phyloP scores from a whole-genome alignment of 64 coral and sea anemone species.

The Montipora efflorescens region DNA sequence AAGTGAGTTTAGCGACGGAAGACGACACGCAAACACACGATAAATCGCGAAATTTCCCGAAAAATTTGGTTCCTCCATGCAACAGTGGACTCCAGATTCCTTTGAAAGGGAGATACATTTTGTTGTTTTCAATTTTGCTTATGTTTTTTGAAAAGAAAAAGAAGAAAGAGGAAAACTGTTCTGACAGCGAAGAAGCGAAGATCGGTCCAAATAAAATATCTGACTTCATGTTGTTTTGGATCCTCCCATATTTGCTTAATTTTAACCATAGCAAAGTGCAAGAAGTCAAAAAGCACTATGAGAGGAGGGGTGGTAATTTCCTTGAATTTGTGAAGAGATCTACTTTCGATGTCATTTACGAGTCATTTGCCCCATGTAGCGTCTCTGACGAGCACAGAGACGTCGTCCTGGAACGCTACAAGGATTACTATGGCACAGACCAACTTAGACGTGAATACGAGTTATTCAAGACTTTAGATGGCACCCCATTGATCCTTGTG shows the following conservation, averaged over 20 bases:
- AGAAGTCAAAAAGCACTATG: slow-evolving; percentile 2
- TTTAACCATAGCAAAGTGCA: slow-evolving; percentile 1
- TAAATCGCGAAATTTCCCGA: too few relatives aligned
- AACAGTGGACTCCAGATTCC: slow-evolving; percentile 18
- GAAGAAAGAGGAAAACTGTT: neutral
- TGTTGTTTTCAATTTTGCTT: slow-evolving; percentile 41
- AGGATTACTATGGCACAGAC: slow-evolving; percentile 27
- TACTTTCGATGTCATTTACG: neutral
- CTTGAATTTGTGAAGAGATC: neutral
- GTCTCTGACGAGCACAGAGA: neutral
- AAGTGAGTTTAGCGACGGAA: slow-evolving; percentile 3
- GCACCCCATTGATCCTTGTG: slow-evolving; percentile 9
- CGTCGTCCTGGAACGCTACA: neutral
- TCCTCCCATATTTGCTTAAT: neutral
- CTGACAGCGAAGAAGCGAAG: neutral
- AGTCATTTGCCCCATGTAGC: neutral
- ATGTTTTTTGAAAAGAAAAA: slow-evolving; percentile 46
- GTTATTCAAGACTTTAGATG: neutral
- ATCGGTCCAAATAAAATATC: slow-evolving; percentile 42
- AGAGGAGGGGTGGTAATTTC: neutral
- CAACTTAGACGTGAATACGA: neutral
- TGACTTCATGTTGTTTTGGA: slow-evolving; percentile 49
- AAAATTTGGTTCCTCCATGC: neutral
- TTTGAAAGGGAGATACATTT: slow-evolving; percentile 10
- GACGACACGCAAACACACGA: neutral